Conservation (phyloP, 2,113 vertebrate genomes). For the Mesembrinibis cayennensis region DNA sequence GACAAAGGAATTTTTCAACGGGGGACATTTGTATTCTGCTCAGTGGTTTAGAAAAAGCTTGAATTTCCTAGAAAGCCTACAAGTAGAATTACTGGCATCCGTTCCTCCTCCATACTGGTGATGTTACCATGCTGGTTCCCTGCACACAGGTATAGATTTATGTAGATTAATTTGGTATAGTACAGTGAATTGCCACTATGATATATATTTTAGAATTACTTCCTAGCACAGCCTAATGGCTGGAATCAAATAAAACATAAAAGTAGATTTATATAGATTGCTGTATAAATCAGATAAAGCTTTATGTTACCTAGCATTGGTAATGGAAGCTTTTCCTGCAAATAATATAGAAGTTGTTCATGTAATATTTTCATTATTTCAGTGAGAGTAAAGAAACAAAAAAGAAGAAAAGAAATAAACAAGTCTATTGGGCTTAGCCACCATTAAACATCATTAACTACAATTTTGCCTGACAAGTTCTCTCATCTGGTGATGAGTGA, state of each 20-base stretch:
- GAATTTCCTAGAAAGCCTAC: conserved; percentile 47
- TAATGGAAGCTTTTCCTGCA: conserved; percentile 64
- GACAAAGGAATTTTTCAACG: not conserved
- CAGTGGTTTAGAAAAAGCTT: conserved; percentile 4
- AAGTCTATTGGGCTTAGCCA: conserved; percentile 51
- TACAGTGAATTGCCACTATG: conserved; percentile 65
- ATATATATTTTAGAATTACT: conserved; percentile 74
- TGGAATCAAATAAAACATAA: conserved; percentile 79
- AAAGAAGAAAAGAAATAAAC: conserved; percentile 57
- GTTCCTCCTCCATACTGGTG: conserved; percentile 31
- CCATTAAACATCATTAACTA: conserved; percentile 74
- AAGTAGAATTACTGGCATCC: conserved; percentile 40
- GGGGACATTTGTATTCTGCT: conserved; percentile 15
- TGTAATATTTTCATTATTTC: conserved; percentile 75
- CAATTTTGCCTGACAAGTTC: conserved; percentile 73
- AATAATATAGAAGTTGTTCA: conserved; percentile 65
- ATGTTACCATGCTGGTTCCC: conserved; percentile 38
- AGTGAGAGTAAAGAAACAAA: conserved; percentile 66
- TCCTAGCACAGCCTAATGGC: conserved; percentile 74
- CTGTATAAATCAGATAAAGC: conserved; percentile 76
- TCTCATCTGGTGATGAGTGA: conserved; percentile 68
- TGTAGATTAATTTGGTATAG: conserved; percentile 73
- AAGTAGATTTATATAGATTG: conserved; percentile 77
- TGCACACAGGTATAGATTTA: conserved; percentile 71
- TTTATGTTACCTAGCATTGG: conserved; percentile 66